Evolutionary conservation across 2,113 vertebrate genomes (phyloP).

Genomic region (Neogobius melanostomus): DNA sequence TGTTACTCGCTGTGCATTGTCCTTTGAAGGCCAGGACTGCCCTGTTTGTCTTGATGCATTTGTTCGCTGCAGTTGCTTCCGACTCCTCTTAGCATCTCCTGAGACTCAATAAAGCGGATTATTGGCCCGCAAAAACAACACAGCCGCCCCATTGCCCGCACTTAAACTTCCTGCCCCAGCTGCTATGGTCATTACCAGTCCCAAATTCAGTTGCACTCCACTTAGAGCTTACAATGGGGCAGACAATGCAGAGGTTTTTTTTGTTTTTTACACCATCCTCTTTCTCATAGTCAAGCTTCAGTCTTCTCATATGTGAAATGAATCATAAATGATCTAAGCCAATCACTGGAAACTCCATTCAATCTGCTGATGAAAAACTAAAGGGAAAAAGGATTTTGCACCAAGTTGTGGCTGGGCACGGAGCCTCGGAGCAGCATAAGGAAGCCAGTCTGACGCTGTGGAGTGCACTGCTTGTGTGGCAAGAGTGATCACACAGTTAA

Average conservation of each 20-base stretch:
- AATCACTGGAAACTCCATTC: conserved; percentile 41
- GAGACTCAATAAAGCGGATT: conserved; percentile 74
- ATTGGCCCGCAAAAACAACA: conserved; percentile 66
- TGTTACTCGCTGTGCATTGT: conserved; percentile 52
- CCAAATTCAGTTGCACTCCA: conserved; percentile 59
- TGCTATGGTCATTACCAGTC: conserved; percentile 54
- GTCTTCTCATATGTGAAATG: conserved; percentile 37
- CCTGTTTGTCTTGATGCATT: conserved; percentile 70
- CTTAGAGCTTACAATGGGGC: conserved; percentile 51
- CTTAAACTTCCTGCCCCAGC: conserved; percentile 55
- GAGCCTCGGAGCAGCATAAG: conserved; percentile 31
- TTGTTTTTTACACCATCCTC: conserved; percentile 13
- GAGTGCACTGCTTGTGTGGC: conserved; percentile 74
- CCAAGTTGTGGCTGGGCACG: conserved; percentile 51
- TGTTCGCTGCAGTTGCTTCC: conserved; percentile 69
- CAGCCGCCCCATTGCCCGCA: conserved; percentile 53
- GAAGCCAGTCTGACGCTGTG: conserved; percentile 49
- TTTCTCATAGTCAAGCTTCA: conserved; percentile 15
- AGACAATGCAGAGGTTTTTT: conserved; percentile 31
- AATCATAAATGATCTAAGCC: conserved; percentile 47
- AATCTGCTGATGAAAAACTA: conserved; percentile 36
- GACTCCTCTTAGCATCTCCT: conserved; percentile 78
- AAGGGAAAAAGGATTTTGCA: conserved; percentile 40
- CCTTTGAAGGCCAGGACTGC: conserved; percentile 35
- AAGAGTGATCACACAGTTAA: conserved; percentile 79